These are phyloP conservation scores for Gastracanthus pulcherrimus DNA, from an alignment of 2,888 invertebrate species.

Conservation along the genomic window DNA sequence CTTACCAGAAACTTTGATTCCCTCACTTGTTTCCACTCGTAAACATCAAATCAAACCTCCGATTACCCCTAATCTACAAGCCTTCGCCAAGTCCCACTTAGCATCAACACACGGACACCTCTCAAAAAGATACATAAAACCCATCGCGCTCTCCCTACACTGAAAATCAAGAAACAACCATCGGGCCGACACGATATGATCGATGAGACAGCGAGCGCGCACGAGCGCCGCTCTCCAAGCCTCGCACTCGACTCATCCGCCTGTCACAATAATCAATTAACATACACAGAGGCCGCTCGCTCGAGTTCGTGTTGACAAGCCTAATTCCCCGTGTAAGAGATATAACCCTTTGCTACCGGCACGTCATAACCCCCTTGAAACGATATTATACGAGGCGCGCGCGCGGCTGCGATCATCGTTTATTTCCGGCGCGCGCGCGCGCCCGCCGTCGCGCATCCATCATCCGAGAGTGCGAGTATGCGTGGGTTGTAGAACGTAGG, in stretches of 20 bases:
- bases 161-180: neutral
- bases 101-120: neutral
- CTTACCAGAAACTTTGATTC: no score
- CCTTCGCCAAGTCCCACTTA: neutral
- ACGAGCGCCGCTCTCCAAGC: slow-evolving; percentile 2
- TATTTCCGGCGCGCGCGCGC: slow-evolving; percentile 48
- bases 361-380: slow-evolving; percentile 69
- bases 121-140: no score
- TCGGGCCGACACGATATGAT: slow-evolving; percentile 59
- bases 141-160: no score
- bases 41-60: neutral
- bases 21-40: neutral
- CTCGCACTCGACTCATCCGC: slow-evolving; percentile 53
- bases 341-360: slow-evolving; percentile 59
- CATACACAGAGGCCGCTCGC: slow-evolving; percentile 15
- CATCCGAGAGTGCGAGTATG: slow-evolving; percentile 1
- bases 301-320: slow-evolving; percentile 69
- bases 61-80: neutral
- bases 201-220: slow-evolving; percentile 61
- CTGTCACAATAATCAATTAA: slow-evolving; percentile 72
- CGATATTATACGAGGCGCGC: slow-evolving; percentile 43
- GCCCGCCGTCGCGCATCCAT: slow-evolving; percentile 34
- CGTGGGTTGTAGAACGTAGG: neutral
- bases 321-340: slow-evolving; percentile 70
- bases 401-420: slow-evolving; percentile 33